phyloP scores from a whole-genome alignment of 2,113 vertebrate species.

The Himantopus leucocephalus region DNA sequence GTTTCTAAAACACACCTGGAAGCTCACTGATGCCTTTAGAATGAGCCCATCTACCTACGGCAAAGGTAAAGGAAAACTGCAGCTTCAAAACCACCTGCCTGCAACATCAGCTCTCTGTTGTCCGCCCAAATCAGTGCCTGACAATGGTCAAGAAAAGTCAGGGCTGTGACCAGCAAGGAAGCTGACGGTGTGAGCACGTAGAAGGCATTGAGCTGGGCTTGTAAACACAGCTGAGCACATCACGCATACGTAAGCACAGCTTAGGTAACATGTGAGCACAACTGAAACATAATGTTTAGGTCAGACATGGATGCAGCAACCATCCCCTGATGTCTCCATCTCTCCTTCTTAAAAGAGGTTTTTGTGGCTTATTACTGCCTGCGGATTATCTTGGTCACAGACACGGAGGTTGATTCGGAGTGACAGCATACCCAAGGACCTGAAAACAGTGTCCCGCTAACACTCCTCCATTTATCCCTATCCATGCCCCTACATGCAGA shows the following conservation, averaged over 20 bases:
- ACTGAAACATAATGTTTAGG: background rate
- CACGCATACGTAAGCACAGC: background rate
- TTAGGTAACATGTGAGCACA: background rate
- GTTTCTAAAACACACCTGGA: background rate
- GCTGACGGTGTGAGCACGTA: background rate
- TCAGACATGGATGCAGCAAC: background rate
- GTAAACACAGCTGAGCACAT: background rate
- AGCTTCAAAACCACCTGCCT: background rate
- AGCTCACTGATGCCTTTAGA: background rate
- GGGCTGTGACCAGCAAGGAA: background rate
- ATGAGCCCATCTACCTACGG: background rate
- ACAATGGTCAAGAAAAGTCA: background rate
- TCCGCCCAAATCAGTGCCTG: background rate
- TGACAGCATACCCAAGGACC: background rate
- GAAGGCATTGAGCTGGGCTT: background rate
- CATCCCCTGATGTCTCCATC: background rate
- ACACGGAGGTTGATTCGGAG: background rate
- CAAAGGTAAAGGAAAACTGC: background rate
- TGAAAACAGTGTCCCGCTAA: background rate
- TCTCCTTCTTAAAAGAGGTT: background rate
- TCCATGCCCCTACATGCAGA: background rate
- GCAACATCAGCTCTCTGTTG: background rate
- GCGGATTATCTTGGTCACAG: background rate
- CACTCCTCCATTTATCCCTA: background rate
- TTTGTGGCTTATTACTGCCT: background rate